These are phyloP conservation scores for Chelon labrosus DNA, from an alignment of 2,797 vertebrate species.

Conservation along the genomic window DNA sequence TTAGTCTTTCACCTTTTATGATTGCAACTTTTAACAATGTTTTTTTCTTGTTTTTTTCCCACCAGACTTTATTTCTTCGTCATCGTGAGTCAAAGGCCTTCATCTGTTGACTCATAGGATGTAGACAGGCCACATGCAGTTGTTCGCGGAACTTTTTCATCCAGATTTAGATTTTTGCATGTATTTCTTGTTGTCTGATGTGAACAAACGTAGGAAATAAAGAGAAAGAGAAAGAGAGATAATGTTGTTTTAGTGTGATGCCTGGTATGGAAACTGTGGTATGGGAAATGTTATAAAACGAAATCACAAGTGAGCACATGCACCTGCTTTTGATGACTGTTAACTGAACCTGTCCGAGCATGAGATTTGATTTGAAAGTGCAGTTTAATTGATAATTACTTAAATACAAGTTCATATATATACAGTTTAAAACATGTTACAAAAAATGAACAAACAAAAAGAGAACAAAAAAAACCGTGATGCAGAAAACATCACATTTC, in stretches of 20 bases:
- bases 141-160: constrained; percentile 57
- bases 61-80: constrained; percentile 42
- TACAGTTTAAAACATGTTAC: constrained; percentile 12
- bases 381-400: constrained; percentile 42
- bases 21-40: constrained; percentile 8
- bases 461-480: background rate
- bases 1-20: constrained; percentile 2
- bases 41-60: constrained; percentile 20
- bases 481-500: constrained; percentile 6
- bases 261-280: background rate
- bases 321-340: background rate
- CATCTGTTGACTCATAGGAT: constrained; percentile 66
- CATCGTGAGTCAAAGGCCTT: constrained; percentile 58
- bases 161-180: constrained; percentile 39
- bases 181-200: constrained; percentile 18
- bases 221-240: background rate
- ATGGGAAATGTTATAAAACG: constrained; percentile 9
- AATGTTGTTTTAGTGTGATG: no score
- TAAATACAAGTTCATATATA: constrained; percentile 37
- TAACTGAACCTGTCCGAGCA: background rate
- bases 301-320: background rate
- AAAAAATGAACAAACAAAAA: constrained; percentile 5
- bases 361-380: constrained; percentile 16
- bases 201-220: constrained; percentile 34
- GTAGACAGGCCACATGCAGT: constrained; percentile 33